Evolutionary conservation across 2,797 vertebrate species (phyloP).

Genomic region (Dendrocincla tyrannina): DNA sequence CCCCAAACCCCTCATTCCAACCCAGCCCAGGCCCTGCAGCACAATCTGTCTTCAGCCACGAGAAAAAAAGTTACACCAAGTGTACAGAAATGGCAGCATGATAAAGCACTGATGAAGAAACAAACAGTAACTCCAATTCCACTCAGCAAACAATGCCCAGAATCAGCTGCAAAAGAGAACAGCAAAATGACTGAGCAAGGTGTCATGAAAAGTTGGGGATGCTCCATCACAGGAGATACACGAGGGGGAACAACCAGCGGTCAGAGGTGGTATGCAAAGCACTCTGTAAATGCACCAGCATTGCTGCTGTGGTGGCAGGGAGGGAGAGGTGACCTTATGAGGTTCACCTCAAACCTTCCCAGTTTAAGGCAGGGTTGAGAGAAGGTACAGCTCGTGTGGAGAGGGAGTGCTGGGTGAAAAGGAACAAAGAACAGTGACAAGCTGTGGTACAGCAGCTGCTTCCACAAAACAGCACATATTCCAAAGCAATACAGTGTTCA

Average conservation of each 20-base stretch:
- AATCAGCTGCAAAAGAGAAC: conserved; percentile 33
- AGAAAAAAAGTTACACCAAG: neutral
- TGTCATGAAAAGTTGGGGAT: conserved; percentile 37
- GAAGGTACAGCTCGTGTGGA: fast-evolving
- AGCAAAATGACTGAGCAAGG: neutral
- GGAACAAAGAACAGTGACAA: neutral
- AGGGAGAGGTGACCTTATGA: neutral
- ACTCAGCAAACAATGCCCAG: conserved; percentile 26
- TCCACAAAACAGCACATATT: fast-evolving
- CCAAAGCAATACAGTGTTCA: fast-evolving
- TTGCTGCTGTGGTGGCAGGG: neutral
- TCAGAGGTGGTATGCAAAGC: neutral
- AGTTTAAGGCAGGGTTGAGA: fast-evolving
- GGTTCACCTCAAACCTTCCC: neutral
- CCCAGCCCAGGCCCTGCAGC: neutral
- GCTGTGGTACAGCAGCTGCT: neutral
- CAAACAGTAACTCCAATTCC: conserved; percentile 28
- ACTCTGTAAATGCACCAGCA: neutral
- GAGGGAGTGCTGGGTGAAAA: neutral
- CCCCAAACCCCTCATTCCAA: conserved; percentile 51
- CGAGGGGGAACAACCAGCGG: neutral
- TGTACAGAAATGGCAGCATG: neutral
- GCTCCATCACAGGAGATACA: conserved; percentile 24
- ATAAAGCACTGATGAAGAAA: conserved; percentile 57
- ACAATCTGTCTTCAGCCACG: conserved; percentile 6